Conservation (phyloP, 2,113 vertebrate genomes). For the Atractosteus spatula region DNA sequence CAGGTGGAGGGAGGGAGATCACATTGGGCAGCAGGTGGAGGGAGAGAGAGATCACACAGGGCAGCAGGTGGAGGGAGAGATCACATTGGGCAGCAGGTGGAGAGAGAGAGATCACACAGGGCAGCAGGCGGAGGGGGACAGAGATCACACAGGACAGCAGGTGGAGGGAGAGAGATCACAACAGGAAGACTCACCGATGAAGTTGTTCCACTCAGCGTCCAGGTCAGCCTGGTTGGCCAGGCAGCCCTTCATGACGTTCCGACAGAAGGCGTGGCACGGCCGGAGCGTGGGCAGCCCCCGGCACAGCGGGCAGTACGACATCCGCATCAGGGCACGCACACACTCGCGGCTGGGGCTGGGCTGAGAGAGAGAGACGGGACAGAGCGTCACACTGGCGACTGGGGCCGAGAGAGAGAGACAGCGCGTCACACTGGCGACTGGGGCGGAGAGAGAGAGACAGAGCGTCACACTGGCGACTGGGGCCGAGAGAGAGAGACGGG, state of each 20-base stretch:
- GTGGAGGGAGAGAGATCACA: constrained; percentile 46
- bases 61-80: not conserved
- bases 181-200: constrained; percentile 70
- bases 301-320: constrained; percentile 82
- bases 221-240: constrained; percentile 76
- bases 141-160: constrained; percentile 41
- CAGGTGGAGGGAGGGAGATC: too few species aligned
- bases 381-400: constrained; percentile 11
- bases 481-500: too few species aligned
- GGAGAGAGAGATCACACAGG: too few species aligned
- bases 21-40: too few species aligned
- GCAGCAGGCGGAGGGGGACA: not conserved
- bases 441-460: constrained; percentile 17
- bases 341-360: constrained; percentile 69
- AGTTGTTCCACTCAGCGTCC: constrained; percentile 79
- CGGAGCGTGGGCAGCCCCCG: constrained; percentile 67
- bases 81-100: not conserved
- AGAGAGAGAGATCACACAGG: not conserved
- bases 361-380: constrained; percentile 44
- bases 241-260: constrained; percentile 85
- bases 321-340: constrained; percentile 75
- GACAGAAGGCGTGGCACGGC: constrained; percentile 80
- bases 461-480: not conserved
- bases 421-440: too few species aligned
- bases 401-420: too few species aligned